A percentile compares a stretch with the other conserved stretches of the same genome.
These are phyloP conservation scores for Glaucopsyche alexis DNA, from an alignment of 2,888 invertebrate species.

Conservation along the genomic window DNA sequence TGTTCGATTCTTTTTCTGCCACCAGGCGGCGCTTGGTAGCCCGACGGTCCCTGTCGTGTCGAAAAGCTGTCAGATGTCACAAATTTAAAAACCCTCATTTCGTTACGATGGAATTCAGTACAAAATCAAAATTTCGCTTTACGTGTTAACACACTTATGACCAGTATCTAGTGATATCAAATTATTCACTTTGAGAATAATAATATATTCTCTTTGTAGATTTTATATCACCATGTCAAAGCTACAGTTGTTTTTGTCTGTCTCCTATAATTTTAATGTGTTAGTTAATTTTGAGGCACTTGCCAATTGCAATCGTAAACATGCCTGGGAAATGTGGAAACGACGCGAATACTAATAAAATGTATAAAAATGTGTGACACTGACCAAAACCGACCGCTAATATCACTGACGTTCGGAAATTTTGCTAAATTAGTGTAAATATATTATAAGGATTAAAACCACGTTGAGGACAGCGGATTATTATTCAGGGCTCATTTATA, in stretches of 20 bases:
- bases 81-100: too few relatives aligned
- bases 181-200: neutral
- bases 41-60: too few relatives aligned
- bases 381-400: too few relatives aligned
- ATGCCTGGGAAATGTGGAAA: neutral
- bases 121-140: too few relatives aligned
- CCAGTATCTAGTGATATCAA: neutral
- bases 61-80: too few relatives aligned
- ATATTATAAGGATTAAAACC: neutral
- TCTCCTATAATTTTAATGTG: conserved; percentile 11
- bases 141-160: neutral
- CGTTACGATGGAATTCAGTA: too few relatives aligned
- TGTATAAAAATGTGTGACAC: conserved; percentile 19
- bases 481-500: neutral
- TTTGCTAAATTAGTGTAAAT: neutral
- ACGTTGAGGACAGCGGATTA: neutral
- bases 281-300: conserved; percentile 14
- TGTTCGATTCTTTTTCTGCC: too few relatives aligned
- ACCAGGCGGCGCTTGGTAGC: too few relatives aligned
- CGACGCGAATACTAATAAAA: conserved; percentile 9
- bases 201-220: neutral
- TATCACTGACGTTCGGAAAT: neutral
- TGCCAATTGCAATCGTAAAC: conserved; percentile 17
- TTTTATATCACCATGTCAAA: neutral
- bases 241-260: conserved; percentile 12